Conservation (phyloP, 2,797 vertebrate species). For the Esox masquinongy region DNA sequence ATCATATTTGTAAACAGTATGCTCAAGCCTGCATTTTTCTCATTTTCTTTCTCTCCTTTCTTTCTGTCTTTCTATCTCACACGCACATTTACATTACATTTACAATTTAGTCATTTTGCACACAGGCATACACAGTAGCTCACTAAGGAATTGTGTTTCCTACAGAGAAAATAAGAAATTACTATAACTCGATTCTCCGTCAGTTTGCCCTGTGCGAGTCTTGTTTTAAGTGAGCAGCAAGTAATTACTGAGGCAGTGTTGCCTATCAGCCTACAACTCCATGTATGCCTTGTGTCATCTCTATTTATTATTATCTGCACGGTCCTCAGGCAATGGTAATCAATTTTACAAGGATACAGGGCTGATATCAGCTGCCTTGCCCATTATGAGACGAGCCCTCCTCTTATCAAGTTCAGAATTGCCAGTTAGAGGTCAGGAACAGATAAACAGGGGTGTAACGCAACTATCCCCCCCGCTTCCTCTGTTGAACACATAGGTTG, state of each 20-base stretch:
- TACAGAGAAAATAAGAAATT: conserved; percentile 75
- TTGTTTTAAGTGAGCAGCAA: conserved; percentile 81
- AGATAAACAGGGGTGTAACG: conserved; percentile 99
- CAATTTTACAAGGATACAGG: conserved; percentile 91
- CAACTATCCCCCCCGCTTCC: conserved; percentile 72
- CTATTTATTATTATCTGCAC: conserved; percentile 96
- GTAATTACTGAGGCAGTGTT: conserved; percentile 82
- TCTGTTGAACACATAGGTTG: conserved; percentile 71
- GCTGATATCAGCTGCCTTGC: conserved; percentile 87
- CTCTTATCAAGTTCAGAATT: conserved; percentile 99
- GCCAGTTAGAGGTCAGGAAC: conserved; percentile 97
- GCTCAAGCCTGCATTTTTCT: no score
- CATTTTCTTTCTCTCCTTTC: no score
- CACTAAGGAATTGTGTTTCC: conserved; percentile 44
- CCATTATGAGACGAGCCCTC: conserved; percentile 83
- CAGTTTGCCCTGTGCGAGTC: conserved; percentile 74
- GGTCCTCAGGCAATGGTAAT: conserved; percentile 84
- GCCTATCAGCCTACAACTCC: conserved; percentile 76
- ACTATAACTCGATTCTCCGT: conserved; percentile 78
- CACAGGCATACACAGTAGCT: conserved; percentile 18
- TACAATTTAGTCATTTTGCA: not conserved
- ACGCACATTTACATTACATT: conserved; percentile 13
- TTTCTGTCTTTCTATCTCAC: not conserved
- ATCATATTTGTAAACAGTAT: no score
- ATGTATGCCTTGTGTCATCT: conserved; percentile 82